These are phyloP conservation scores for Microtus richardsoni DNA, from an alignment of 2,113 vertebrate species.

Conservation along the genomic window DNA sequence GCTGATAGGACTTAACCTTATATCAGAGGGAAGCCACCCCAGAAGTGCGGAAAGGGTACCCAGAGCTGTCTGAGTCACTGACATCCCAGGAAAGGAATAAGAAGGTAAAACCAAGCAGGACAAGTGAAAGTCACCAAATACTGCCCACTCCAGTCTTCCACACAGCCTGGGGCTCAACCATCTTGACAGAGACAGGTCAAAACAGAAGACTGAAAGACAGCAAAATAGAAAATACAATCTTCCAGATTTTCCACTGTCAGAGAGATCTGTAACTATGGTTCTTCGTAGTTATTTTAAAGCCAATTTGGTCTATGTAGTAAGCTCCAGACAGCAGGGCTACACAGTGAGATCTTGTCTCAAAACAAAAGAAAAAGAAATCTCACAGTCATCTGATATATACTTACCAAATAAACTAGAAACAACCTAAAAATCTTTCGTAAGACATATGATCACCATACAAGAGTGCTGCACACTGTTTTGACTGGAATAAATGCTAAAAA, in stretches of 20 bases:
- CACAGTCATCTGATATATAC: neutral
- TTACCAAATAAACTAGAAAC: slow-evolving; percentile 26
- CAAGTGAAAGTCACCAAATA: neutral
- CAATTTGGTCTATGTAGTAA: neutral
- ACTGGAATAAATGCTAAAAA: neutral
- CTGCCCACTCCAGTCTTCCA: neutral
- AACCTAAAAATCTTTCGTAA: neutral
- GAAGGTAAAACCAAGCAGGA: too few relatives aligned
- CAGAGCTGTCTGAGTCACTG: neutral
- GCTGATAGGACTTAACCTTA: neutral
- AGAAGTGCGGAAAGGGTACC: neutral
- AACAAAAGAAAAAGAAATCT: neutral
- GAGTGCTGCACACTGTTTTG: neutral
- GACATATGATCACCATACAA: neutral
- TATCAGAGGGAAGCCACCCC: neutral
- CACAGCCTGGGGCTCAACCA: neutral
- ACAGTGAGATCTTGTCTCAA: neutral
- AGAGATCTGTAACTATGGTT: slow-evolving; percentile 1
- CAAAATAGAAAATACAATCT: neutral
- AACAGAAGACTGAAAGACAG: neutral
- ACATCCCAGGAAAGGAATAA: too few relatives aligned
- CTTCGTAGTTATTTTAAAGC: slow-evolving; percentile 1
- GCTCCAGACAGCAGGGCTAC: neutral
- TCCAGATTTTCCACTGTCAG: neutral
- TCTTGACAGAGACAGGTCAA: neutral